Evolutionary conservation across 2,113 vertebrate species (phyloP).

Genomic region (Anser cygnoides): DNA sequence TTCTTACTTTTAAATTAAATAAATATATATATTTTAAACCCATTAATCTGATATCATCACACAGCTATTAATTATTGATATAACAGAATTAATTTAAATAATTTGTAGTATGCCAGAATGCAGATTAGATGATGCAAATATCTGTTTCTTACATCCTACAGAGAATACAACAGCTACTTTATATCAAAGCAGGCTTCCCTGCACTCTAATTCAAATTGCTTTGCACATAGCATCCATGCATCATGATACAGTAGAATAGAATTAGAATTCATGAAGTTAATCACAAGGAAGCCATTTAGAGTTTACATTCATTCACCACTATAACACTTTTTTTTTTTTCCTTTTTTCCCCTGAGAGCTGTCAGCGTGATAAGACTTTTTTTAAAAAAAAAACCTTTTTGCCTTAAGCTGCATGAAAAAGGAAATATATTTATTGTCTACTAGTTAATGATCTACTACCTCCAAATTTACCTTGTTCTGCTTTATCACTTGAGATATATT

Average conservation of each 20-base stretch:
- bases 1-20: no score
- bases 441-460: neutral
- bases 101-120: neutral
- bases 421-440: neutral
- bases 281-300: neutral
- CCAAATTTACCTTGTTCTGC: neutral
- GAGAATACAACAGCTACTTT: neutral
- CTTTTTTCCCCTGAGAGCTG: neutral
- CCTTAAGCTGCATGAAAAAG: neutral
- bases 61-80: neutral
- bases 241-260: neutral
- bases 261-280: neutral
- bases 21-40: no score
- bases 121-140: neutral
- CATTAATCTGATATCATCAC: neutral
- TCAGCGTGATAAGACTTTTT: neutral
- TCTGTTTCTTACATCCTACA: neutral
- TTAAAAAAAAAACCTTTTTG: neutral
- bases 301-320: neutral
- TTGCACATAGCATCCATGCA: neutral
- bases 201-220: neutral
- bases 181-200: neutral
- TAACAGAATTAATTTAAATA: neutral
- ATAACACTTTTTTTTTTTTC: neutral
- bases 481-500: neutral